Evolutionary conservation across 2,888 invertebrate genomes (phyloP).

Genomic region (Meloe dianella): DNA sequence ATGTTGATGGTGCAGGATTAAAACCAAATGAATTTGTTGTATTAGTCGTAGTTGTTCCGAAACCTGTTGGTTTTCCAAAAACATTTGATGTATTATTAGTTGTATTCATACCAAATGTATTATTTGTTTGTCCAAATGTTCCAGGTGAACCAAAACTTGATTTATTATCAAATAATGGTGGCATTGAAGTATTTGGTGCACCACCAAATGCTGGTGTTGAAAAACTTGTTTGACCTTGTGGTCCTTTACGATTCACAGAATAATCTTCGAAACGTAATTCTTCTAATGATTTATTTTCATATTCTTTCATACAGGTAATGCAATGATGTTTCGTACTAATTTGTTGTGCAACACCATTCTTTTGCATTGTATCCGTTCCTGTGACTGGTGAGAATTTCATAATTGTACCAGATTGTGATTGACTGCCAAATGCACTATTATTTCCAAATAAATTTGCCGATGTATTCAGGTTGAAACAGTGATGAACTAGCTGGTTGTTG

Average conservation of each 20-base stretch:
- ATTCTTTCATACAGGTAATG: conserved; percentile 99
- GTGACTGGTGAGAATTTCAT: conserved; percentile 87
- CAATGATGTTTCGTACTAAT: conserved; percentile 95
- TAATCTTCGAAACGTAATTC: conserved; percentile 96
- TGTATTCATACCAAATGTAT: conserved; percentile 70
- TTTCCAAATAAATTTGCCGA: conserved; percentile 61
- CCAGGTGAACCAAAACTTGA: conserved; percentile 41
- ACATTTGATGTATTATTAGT: conserved; percentile 52
- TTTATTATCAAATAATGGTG: conserved; percentile 59
- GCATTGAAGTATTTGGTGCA: conserved; percentile 55
- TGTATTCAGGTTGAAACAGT: conserved; percentile 49
- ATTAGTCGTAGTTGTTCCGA: conserved; percentile 49
- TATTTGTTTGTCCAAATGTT: conserved; percentile 64
- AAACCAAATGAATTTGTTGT: conserved; percentile 58
- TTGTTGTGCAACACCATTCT: conserved; percentile 81
- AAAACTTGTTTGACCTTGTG: conserved; percentile 54
- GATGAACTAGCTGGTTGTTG: conserved; percentile 55
- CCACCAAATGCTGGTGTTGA: conserved; percentile 61
- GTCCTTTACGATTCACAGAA: conserved; percentile 78
- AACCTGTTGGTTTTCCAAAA: conserved; percentile 52
- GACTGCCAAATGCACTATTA: conserved; percentile 54
- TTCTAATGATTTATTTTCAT: conserved; percentile 92
- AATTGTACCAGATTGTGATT: conserved; percentile 68
- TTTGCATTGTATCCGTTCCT: conserved; percentile 90
- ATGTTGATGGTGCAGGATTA: conserved; percentile 57